phyloP scores from a whole-genome alignment of 2,888 invertebrate species.

The Campoletis raptor region DNA sequence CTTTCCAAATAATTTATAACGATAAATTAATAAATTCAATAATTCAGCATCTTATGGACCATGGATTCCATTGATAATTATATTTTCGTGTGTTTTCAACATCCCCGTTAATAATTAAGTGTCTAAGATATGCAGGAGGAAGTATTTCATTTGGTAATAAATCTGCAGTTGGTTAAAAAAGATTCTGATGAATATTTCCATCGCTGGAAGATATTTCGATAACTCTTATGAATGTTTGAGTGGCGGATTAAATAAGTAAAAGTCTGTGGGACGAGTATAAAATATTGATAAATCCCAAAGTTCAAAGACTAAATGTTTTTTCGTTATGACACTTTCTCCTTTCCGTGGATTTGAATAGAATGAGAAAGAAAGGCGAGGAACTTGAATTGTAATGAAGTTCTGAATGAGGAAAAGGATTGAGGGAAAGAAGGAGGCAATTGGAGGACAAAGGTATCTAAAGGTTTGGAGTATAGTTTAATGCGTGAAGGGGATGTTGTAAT shows the following conservation, averaged over 20 bases:
- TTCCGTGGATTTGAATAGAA: neutral
- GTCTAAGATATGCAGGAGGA: no score
- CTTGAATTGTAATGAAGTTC: conserved; percentile 28
- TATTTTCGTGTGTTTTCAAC: neutral
- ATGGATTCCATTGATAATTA: neutral
- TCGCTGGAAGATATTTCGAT: neutral
- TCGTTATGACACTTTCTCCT: conserved; percentile 9
- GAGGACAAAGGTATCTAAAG: conserved; percentile 28
- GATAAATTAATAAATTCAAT: no score
- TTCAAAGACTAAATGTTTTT: conserved; percentile 22
- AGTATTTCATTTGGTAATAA: neutral
- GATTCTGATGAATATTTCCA: neutral
- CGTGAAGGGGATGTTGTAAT: conserved; percentile 22
- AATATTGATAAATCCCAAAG: neutral
- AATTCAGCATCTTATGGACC: neutral
- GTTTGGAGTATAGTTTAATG: conserved; percentile 34
- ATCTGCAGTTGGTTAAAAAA: neutral
- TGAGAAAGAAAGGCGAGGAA: conserved; percentile 2
- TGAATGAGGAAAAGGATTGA: neutral
- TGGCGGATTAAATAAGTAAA: neutral
- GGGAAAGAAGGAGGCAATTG: conserved; percentile 33
- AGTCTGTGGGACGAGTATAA: neutral
- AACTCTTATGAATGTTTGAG: neutral
- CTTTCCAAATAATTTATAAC: no score
- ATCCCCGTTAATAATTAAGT: neutral